Conservation (phyloP, 2,797 vertebrate genomes). For the Bovichtus diacanthus region DNA sequence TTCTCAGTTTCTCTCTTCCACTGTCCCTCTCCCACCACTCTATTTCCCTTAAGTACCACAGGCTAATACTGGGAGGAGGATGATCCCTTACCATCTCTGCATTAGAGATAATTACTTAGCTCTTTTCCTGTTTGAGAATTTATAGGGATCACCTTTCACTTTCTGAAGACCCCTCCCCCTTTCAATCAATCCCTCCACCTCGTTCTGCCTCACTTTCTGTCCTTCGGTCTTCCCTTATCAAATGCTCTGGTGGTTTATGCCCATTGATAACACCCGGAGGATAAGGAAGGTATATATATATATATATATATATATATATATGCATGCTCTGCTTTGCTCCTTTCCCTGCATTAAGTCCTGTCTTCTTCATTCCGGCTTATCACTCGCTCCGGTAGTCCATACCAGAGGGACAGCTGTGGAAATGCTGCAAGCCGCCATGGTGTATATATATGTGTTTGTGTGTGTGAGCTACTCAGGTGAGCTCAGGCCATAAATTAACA, state of each 20-base stretch:
- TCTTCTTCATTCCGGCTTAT: conserved; percentile 66
- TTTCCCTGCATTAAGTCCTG: conserved; percentile 46
- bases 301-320: no score
- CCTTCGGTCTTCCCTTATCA: conserved; percentile 59
- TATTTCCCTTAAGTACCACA: conserved; percentile 27
- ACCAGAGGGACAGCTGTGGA: conserved; percentile 55
- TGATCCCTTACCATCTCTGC: conserved; percentile 22
- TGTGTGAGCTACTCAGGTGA: conserved; percentile 49
- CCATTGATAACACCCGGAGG: conserved; percentile 55
- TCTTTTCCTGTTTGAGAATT: conserved; percentile 22
- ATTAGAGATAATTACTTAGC: conserved; percentile 43
- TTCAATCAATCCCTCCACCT: conserved; percentile 33
- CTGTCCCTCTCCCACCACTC: conserved; percentile 3
- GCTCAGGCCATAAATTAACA: conserved; percentile 76
- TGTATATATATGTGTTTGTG: conserved; percentile 37
- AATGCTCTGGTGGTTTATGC: conserved; percentile 73
- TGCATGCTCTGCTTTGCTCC: conserved; percentile 28
- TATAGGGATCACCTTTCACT: conserved; percentile 40
- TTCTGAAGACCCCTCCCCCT: not conserved
- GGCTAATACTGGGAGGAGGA: conserved; percentile 31
- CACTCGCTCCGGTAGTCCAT: conserved; percentile 75
- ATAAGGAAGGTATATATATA: conserved; percentile 57
- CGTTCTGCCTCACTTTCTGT: conserved; percentile 20
- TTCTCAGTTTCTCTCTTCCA: conserved; percentile 9
- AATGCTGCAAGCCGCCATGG: conserved; percentile 38